Evolutionary conservation across 2,797 vertebrate species (phyloP).

Genomic region (Ibycter americanus): DNA sequence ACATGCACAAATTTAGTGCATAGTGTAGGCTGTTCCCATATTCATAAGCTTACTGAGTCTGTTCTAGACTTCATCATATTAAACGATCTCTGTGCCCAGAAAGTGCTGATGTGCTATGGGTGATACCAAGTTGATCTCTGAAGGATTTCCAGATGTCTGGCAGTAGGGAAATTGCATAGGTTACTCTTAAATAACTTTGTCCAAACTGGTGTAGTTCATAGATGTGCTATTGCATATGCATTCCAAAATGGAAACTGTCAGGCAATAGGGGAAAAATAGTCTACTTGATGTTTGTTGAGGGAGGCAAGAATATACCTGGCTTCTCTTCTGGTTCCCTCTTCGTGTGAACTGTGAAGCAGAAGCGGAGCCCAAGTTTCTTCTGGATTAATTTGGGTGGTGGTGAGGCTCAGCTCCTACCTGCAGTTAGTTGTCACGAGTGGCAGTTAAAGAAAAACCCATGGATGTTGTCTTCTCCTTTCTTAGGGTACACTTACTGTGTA

Average conservation of each 20-base stretch:
- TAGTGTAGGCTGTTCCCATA: neutral
- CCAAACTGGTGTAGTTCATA: neutral
- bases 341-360: neutral
- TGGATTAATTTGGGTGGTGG: neutral
- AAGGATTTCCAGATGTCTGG: neutral
- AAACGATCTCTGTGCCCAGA: neutral
- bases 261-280: neutral
- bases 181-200: neutral
- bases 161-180: neutral
- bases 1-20: neutral
- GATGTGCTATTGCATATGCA: neutral
- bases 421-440: neutral
- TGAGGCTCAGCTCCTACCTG: neutral
- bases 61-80: neutral
- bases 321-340: neutral
- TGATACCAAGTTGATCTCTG: neutral
- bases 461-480: neutral
- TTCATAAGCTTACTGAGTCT: neutral
- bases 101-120: accelerated
- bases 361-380: neutral
- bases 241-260: neutral
- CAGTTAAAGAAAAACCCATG: neutral
- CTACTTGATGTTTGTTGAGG: neutral
- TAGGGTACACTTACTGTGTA: neutral
- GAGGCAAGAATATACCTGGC: neutral